These are phyloP conservation scores for Tineola bisselliella DNA, from an alignment of 2,888 invertebrate genomes.

Conservation along the genomic window DNA sequence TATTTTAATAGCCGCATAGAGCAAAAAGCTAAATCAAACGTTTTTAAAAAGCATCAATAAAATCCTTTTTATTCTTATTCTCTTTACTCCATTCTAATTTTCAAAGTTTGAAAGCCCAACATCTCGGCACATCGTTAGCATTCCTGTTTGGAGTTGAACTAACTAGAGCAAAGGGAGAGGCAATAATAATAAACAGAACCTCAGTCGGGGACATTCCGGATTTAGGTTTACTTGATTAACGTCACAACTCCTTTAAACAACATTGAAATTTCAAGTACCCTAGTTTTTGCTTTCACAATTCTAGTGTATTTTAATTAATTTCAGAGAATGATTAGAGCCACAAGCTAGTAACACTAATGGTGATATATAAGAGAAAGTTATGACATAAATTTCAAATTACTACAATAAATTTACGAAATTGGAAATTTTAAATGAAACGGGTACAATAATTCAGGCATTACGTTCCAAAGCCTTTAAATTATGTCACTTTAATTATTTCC, in stretches of 20 bases:
- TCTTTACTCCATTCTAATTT: neutral
- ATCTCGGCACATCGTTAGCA: slow-evolving; percentile 2
- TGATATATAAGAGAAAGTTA: neutral
- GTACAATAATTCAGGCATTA: neutral
- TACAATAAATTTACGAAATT: neutral
- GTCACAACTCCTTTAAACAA: neutral
- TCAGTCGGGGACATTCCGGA: slow-evolving; percentile 15
- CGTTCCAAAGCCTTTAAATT: neutral
- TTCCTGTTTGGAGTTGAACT: neutral
- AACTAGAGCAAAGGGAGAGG: neutral
- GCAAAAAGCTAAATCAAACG: too few species aligned
- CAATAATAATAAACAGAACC: slow-evolving; percentile 2
- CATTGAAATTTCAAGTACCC: neutral
- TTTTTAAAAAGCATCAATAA: too few species aligned
- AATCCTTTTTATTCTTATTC: too few species aligned
- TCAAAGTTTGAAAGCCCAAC: neutral
- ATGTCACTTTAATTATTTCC: neutral
- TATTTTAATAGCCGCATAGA: too few species aligned
- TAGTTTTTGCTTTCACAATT: neutral
- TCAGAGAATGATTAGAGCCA: neutral
- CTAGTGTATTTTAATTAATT: neutral
- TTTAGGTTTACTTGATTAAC: slow-evolving; percentile 16
- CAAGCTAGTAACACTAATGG: neutral
- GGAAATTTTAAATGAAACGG: neutral
- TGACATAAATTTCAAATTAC: neutral